A percentile compares a stretch with the other conserved stretches of the same genome.
phyloP scores from a whole-genome alignment of 2,888 invertebrate species.

The Nyleta sp. region DNA sequence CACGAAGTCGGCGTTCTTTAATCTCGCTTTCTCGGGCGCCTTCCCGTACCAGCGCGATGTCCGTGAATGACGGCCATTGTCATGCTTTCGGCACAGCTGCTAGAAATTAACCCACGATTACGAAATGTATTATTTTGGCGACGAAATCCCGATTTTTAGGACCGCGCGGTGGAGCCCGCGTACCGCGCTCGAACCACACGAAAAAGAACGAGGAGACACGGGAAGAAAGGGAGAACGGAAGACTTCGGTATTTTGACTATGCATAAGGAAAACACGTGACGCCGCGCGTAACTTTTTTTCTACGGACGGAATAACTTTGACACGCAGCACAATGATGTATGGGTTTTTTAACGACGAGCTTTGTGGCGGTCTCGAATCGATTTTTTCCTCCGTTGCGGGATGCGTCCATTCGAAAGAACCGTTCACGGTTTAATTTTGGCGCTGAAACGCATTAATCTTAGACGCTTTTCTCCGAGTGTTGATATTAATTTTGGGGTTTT shows the following conservation, averaged over 20 bases:
- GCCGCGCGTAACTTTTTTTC: constrained; percentile 43
- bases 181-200: too few relatives aligned
- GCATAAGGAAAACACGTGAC: constrained; percentile 55
- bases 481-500: constrained; percentile 41
- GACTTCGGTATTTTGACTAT: constrained; percentile 58
- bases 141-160: constrained; percentile 23
- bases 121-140: constrained; percentile 66
- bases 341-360: constrained; percentile 46
- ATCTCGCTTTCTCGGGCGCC: constrained; percentile 71
- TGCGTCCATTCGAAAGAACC: neutral
- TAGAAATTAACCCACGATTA: constrained; percentile 75
- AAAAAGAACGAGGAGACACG: too few relatives aligned
- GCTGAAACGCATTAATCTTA: neutral
- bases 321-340: constrained; percentile 51
- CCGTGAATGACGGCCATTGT: constrained; percentile 77
- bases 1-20: constrained; percentile 79
- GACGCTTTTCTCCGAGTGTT: constrained; percentile 19
- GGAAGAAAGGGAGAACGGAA: neutral
- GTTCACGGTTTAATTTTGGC: constrained; percentile 29
- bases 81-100: constrained; percentile 70
- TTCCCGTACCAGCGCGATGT: constrained; percentile 64
- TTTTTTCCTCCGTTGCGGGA: constrained; percentile 27
- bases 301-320: constrained; percentile 48
- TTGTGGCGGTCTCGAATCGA: constrained; percentile 23
- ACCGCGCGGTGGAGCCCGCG: too few relatives aligned